Evolutionary conservation across 37 sponge, comb jelly and placozoan species (phyloP).

Genomic region (Geodia barretti): DNA sequence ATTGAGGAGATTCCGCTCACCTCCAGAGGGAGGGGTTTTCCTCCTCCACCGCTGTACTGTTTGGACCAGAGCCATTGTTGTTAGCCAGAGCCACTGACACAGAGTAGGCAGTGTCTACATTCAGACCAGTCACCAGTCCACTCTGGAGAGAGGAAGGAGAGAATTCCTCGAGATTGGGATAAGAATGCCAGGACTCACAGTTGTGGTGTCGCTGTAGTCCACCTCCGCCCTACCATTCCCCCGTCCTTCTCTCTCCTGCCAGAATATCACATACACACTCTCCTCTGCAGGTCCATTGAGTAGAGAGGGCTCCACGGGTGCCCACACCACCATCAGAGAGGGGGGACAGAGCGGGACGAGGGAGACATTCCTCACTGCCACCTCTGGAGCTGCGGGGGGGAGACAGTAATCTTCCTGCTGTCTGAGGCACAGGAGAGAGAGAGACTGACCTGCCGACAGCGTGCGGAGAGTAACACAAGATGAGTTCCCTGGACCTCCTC

Average conservation of each 20-base stretch:
- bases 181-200: not conserved
- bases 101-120: slow-evolving; percentile 8
- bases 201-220: not conserved
- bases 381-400: too few relatives aligned
- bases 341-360: too few relatives aligned
- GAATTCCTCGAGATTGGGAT: too few relatives aligned
- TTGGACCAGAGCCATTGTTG: slow-evolving; percentile 24
- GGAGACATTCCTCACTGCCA: not conserved
- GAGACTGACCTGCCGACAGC: not conserved
- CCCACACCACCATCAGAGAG: too few relatives aligned
- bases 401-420: too few relatives aligned
- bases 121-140: not conserved
- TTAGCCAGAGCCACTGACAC: slow-evolving; percentile 16
- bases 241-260: not conserved
- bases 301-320: not conserved
- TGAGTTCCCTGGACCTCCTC: not conserved
- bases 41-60: not conserved
- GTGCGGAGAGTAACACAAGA: not conserved
- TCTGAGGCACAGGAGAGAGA: not conserved
- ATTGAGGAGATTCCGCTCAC: not conserved
- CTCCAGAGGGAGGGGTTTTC: too few relatives aligned
- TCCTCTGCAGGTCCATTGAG: not conserved
- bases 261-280: not conserved
- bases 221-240: too few relatives aligned
- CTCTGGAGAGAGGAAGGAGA: not conserved